Percentiles rank a stretch among this genome's conserved stretches.
Conservation (phyloP, 2,113 vertebrate species). For the Cololabis saira region DNA sequence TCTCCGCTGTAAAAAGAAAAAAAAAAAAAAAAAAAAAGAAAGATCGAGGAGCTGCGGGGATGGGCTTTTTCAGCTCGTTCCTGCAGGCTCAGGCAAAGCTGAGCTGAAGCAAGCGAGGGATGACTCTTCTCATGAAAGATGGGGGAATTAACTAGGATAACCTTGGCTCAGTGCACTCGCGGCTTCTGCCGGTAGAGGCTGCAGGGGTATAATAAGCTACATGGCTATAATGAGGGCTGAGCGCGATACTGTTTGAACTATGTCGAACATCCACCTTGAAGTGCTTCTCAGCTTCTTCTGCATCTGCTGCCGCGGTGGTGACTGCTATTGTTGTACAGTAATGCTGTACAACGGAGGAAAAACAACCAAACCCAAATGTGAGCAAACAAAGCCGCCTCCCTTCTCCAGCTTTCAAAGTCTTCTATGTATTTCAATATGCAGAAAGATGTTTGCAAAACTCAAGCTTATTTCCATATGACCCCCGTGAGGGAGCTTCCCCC, state of each 20-base stretch:
- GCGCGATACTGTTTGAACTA: conserved; percentile 54
- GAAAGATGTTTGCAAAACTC: conserved; percentile 69
- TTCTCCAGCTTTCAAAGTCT: conserved; percentile 20
- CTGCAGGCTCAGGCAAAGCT: conserved; percentile 54
- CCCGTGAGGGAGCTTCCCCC: conserved; percentile 45
- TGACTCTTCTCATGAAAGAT: conserved; percentile 73
- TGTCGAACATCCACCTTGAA: conserved; percentile 26
- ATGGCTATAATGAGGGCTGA: conserved; percentile 68
- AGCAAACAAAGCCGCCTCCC: conserved; percentile 21
- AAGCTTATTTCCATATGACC: conserved; percentile 66
- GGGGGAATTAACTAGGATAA: conserved; percentile 77
- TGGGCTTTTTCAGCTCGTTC: conserved; percentile 41
- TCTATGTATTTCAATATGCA: conserved; percentile 66
- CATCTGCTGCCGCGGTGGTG: neutral
- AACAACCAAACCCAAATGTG: neutral
- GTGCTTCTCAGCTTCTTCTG: conserved; percentile 15
- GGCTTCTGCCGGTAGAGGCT: conserved; percentile 62
- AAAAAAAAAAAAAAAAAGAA: conserved; percentile 3
- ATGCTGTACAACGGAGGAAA: neutral
- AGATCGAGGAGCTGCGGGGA: conserved; percentile 23
- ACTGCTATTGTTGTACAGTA: neutral
- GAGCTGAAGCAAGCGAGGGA: conserved; percentile 60
- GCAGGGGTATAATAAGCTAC: conserved; percentile 66
- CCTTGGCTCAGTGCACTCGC: conserved; percentile 62
- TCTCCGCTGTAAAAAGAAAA: conserved; percentile 30